phyloP scores from a whole-genome alignment of 1,140 invertebrate species.

The Atta texana region DNA sequence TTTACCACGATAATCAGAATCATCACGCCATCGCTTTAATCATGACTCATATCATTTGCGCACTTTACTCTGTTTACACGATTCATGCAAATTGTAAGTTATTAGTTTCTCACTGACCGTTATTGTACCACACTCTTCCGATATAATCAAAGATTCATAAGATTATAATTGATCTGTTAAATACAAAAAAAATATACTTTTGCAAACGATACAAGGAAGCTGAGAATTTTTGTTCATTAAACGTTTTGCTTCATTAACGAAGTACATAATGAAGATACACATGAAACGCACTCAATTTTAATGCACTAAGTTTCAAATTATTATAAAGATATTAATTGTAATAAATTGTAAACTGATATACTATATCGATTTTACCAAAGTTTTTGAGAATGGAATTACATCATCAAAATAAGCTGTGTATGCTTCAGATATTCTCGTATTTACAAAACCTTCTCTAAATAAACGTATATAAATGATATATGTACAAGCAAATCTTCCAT shows the following conservation, averaged over 20 bases:
- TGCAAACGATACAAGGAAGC: neutral
- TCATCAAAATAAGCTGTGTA: neutral
- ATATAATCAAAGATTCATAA: neutral
- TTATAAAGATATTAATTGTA: constrained; percentile 16
- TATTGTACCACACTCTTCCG: neutral
- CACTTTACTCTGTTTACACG: constrained; percentile 53
- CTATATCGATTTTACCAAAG: constrained; percentile 13
- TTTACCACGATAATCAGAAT: constrained; percentile 53
- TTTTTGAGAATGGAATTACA: neutral
- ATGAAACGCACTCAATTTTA: neutral
- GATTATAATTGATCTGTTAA: constrained; percentile 10
- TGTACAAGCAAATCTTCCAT: neutral
- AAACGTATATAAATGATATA: neutral
- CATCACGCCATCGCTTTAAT: constrained; percentile 44
- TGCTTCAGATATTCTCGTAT: neutral
- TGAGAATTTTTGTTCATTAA: constrained; percentile 1
- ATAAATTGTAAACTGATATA: neutral
- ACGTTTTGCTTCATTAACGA: constrained; percentile 7
- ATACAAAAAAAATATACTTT: neutral
- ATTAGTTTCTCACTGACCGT: neutral
- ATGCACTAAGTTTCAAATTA: constrained; percentile 3
- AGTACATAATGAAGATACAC: constrained; percentile 20
- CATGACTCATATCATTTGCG: constrained; percentile 52
- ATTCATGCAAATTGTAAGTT: constrained; percentile 43
- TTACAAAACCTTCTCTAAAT: neutral